Evolutionary conservation across 2,888 invertebrate genomes (phyloP).

Genomic region (Phania funesta): DNA sequence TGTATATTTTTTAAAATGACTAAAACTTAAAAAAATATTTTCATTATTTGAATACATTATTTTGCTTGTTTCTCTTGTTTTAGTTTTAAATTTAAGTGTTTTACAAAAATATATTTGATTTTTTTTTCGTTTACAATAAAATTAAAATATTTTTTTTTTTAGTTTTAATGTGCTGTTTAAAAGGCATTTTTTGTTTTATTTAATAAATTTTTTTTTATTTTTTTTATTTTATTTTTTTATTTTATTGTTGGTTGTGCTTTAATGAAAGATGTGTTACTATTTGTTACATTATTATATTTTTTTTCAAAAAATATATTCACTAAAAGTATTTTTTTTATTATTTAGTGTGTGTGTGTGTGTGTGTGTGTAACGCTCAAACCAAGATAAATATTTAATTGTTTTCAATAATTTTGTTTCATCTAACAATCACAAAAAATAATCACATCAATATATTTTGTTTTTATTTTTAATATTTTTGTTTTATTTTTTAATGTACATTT

Average conservation of each 20-base stretch:
- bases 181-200: slow-evolving; percentile 51
- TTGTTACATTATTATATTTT: slow-evolving; percentile 10
- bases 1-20: slow-evolving; percentile 63
- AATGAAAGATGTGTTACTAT: slow-evolving; percentile 41
- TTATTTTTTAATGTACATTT: slow-evolving; percentile 70
- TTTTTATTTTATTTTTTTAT: slow-evolving; percentile 14
- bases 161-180: slow-evolving; percentile 60
- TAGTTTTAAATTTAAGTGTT: slow-evolving; percentile 49
- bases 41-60: slow-evolving; percentile 21
- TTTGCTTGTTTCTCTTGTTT: slow-evolving; percentile 1
- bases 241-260: slow-evolving; percentile 53
- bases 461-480: slow-evolving; percentile 68
- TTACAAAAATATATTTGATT: slow-evolving; percentile 58
- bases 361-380: slow-evolving; percentile 9
- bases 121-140: slow-evolving; percentile 26
- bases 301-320: slow-evolving; percentile 5
- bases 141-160: slow-evolving; percentile 64
- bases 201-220: slow-evolving; percentile 33
- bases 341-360: slow-evolving; percentile 17
- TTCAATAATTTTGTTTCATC: slow-evolving; percentile 54
- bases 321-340: neutral
- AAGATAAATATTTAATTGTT: slow-evolving; percentile 42
- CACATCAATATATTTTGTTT: slow-evolving; percentile 79
- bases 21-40: slow-evolving; percentile 62
- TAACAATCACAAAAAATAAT: slow-evolving; percentile 80